These are phyloP conservation scores for Gyps fulvus DNA, from an alignment of 2,113 vertebrate species.

Conservation along the genomic window DNA sequence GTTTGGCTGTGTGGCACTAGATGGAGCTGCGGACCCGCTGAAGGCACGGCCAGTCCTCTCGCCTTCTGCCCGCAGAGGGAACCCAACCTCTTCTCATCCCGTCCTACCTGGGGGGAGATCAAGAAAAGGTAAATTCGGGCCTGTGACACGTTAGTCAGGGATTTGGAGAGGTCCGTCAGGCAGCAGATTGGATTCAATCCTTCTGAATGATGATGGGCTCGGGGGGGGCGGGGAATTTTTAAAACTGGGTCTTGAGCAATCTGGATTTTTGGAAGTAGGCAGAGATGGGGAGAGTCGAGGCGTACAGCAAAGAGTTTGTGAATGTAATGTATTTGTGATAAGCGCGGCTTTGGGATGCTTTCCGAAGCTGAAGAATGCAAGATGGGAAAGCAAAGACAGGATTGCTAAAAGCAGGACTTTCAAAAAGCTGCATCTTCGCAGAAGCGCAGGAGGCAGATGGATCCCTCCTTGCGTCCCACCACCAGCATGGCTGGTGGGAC, in stretches of 20 bases:
- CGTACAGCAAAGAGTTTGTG: not conserved
- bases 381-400: not conserved
- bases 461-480: not conserved
- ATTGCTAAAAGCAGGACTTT: not conserved
- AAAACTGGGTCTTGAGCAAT: not conserved
- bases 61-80: slow-evolving; percentile 5
- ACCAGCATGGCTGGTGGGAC: accelerated
- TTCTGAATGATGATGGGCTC: accelerated
- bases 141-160: accelerated
- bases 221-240: not conserved
- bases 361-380: not conserved
- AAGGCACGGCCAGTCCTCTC: accelerated
- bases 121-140: no score
- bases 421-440: not conserved
- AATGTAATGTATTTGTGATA: not conserved
- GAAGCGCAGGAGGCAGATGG: accelerated
- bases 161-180: accelerated
- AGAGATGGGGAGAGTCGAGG: not conserved
- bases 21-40: not conserved
- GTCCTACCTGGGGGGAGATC: accelerated
- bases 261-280: accelerated
- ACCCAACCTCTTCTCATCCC: not conserved
- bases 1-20: not conserved
- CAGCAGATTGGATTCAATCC: not conserved
- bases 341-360: not conserved